These are phyloP conservation scores for Hydraecia micacea DNA, from an alignment of 2,888 invertebrate genomes.

Conservation along the genomic window DNA sequence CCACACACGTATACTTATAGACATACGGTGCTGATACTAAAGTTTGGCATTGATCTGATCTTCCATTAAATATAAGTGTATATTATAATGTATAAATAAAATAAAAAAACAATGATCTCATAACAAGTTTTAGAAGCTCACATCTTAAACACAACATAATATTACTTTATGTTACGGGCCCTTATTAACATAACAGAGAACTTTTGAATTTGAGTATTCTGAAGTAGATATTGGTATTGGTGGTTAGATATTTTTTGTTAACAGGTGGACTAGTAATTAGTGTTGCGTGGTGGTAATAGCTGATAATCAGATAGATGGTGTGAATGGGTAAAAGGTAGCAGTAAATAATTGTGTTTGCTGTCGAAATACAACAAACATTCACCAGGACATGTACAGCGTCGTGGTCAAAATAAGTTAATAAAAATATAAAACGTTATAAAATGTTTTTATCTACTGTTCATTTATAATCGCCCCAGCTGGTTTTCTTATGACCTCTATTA, in stretches of 20 bases:
- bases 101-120: background rate
- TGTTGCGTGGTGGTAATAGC: conserved; percentile 2
- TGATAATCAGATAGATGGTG: conserved; percentile 16
- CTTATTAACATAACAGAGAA: background rate
- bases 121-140: background rate
- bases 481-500: background rate
- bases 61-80: conserved; percentile 1
- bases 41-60: conserved; percentile 17
- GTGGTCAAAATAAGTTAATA: background rate
- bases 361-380: conserved; percentile 6
- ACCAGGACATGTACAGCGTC: background rate
- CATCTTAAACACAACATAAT: background rate
- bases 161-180: background rate
- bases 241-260: conserved; percentile 12
- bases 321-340: background rate
- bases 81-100: background rate
- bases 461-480: background rate
- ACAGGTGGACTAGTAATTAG: background rate
- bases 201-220: background rate
- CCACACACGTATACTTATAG: conserved; percentile 45
- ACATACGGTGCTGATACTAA: conserved; percentile 22
- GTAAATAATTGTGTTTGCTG: background rate
- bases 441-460: background rate
- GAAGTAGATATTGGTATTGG: conserved; percentile 11
- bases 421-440: background rate